Evolutionary conservation across 1,140 invertebrate species (phyloP), one percentile per base, ranked within the genome.

Genomic region (Zaprionus vittiger): DNA sequence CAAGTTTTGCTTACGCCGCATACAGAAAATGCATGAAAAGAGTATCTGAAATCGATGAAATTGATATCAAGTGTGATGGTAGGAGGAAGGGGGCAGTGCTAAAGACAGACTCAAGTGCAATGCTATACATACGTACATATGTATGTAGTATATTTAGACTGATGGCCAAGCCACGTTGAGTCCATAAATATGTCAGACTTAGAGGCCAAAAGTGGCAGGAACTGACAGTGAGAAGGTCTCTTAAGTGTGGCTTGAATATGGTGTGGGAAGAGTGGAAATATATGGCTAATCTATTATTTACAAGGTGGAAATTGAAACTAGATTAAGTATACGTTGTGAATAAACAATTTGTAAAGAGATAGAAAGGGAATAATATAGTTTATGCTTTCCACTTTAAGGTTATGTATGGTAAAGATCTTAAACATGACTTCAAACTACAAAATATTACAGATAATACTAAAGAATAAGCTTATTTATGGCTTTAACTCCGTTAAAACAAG

Each of bases 1-100:
- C 83, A 90, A 89, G 84, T 90, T 81, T 66, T 79, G 81, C 73
- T 72, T 79, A 47, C 41, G 41, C 63, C 74, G 77, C 72, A 79
- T 79, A 72, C 57, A 59, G 34, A 69, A 79, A 79, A 79, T 72
- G 61, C 61, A 76, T 37, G 37, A 55, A 34, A 52, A 38, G 38
- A n/a, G 52, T 71, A 57, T 55, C 57, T 68, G 17, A 31, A 41
- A 59, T 37, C 37, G 6, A 52, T 52, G 47, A 52, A 52, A 52
- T 24, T 52, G 47, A 14, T 24, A 54, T 22, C 22, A 54, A 56
- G 47, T 12, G 17, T 11, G 11, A 2, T 11, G 17, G 7, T 4
- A 14, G 20, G 1, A 11, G 5, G 11, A 4, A 12, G 11, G 9
- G 9, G 11, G 12, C 17, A 7, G n/a, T 17, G 41, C n/a, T 9